A percentile compares a stretch with the other conserved stretches of the same genome.
Evolutionary conservation across 2,113 vertebrate species (phyloP).

Genomic region (Pedetes capensis): DNA sequence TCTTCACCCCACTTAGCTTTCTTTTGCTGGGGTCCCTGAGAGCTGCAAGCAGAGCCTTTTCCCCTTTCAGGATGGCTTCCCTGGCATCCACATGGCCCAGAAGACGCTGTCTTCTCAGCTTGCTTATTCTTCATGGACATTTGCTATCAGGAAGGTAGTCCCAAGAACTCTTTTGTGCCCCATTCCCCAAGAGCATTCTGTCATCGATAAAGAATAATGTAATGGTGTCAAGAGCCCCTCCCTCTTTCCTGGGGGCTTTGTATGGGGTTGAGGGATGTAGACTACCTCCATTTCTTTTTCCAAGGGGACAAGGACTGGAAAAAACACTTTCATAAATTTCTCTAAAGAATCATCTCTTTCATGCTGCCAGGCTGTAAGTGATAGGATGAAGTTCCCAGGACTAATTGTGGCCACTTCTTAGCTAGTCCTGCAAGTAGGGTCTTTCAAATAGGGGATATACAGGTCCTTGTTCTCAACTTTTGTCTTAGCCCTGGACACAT

Average conservation of each 20-base stretch:
- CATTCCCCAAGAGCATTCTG: background rate
- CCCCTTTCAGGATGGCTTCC: background rate
- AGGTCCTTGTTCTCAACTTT: slow-evolving; percentile 1
- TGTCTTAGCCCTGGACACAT: background rate
- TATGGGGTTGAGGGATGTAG: background rate
- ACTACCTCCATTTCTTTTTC: background rate
- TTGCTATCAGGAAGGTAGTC: background rate
- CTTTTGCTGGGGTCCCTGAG: background rate
- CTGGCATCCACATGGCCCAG: background rate
- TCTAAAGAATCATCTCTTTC: background rate
- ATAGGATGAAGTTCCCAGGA: background rate
- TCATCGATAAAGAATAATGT: background rate
- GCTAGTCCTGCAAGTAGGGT: background rate
- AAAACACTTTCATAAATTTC: background rate
- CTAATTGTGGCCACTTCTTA: background rate
- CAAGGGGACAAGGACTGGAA: background rate
- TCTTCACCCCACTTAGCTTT: background rate
- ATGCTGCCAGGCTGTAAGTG: background rate
- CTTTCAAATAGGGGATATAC: background rate
- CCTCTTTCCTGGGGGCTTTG: background rate
- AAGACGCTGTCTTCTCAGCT: background rate
- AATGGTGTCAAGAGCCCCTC: background rate
- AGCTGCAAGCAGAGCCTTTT: background rate
- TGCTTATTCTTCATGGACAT: background rate
- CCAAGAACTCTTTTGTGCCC: background rate